phyloP scores from a whole-genome alignment of 2,113 vertebrate species.

The Trochalopteron elliotii region DNA sequence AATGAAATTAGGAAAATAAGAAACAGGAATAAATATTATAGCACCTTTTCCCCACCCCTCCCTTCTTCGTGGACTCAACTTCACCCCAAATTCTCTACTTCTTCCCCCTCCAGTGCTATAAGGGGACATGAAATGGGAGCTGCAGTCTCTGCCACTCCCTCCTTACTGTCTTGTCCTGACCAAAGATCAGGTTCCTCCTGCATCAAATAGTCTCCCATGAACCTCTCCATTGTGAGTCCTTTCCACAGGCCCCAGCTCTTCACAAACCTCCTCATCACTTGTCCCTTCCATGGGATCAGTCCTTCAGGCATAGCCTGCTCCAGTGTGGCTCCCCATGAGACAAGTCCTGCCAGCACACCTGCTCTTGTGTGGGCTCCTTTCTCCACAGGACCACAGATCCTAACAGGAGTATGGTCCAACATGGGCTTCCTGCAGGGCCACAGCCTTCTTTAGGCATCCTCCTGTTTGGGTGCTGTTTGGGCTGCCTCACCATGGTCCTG shows the following conservation, averaged over 20 bases:
- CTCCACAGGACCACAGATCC: neutral
- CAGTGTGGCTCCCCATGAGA: rapidly evolving
- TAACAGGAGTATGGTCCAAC: neutral
- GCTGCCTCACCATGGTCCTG: neutral
- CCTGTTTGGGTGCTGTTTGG: neutral
- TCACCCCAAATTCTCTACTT: neutral
- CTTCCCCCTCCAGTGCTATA: rapidly evolving
- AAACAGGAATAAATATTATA: neutral
- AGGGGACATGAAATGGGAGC: rapidly evolving
- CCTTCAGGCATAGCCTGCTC: neutral
- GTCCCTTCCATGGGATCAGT: rapidly evolving
- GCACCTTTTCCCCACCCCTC: rapidly evolving
- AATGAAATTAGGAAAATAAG: neutral
- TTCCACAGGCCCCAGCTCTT: neutral
- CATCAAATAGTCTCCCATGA: neutral
- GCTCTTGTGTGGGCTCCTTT: neutral
- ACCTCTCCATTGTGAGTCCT: neutral
- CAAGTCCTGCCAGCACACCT: neutral
- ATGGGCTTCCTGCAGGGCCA: neutral
- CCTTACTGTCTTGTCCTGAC: neutral
- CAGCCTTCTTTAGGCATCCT: neutral
- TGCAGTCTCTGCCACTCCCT: neutral
- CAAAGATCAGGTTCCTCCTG: neutral
- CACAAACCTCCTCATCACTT: rapidly evolving
- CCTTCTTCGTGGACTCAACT: neutral